Base-by-base conservation (phyloP, 1,140 invertebrate species). In the Argopecten irradians region DNA sequence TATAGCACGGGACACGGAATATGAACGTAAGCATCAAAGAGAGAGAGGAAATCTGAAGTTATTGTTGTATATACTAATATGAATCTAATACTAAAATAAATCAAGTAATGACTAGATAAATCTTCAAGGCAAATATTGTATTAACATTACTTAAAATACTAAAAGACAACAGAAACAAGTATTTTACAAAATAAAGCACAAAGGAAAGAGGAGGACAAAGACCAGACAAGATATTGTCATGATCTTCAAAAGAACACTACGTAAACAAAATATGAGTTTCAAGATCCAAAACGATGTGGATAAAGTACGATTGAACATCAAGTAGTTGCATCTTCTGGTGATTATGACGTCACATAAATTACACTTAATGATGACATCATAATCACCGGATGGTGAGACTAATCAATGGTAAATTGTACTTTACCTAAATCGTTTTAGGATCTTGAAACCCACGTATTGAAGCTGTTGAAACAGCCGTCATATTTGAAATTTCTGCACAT, bases 21-120 rank as follows among this genome's bases (percentile, higher is more conserved):
- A 92, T 89, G 92, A 93, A 91, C 46, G 92, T 92, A 88, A 91
- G 90, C 89, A 22, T 13, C 28, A 34, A 35, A 32, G 34, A 13
- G n/a, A n/a, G 46, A 28, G 0, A 32, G 2, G 9, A 9, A 22
- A 19, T 33, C 13, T 14, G 11, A 34, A 86, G 16, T 34, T 14
- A 35, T 11, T 9, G 13, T 35, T 14, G 19, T 34, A 34, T 85
- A 14, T 39, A 11, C 13, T 11, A 36, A 34, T 22, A 34, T 46
- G 22, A 19, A 14, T 16, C 14, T 43, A 9, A 46, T 32, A 14
- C 19, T 34, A n/a, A 46, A 34, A 11, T 13, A 85, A 13, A 7
- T 33, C 36, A 85, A 13, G 13, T n/a, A 11, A 2, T 55, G 41
- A 22, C 22, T 36, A 34, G 33, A 22, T 9, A 22, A 16, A 85